phyloP scores from a whole-genome alignment of 92 coral and sea anemone genomes.

The Palythoa grandis region DNA sequence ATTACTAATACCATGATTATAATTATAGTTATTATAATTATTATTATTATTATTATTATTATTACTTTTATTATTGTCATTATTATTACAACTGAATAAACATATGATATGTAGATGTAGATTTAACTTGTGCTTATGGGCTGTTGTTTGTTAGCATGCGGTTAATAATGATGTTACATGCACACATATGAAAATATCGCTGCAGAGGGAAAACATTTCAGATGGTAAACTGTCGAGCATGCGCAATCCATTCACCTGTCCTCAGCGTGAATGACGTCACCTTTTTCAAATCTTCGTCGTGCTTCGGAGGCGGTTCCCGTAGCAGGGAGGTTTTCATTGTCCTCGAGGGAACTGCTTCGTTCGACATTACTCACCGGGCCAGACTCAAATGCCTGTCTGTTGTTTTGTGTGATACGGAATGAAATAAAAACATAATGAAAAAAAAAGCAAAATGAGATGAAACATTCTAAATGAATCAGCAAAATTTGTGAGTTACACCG shows the following conservation, averaged over 20 bases:
- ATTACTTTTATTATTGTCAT: background rate
- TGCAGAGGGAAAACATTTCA: background rate
- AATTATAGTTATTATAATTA: too few relatives aligned
- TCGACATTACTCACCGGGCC: slow-evolving; percentile 59
- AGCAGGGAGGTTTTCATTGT: slow-evolving; percentile 64
- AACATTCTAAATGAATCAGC: background rate
- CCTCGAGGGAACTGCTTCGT: slow-evolving; percentile 46
- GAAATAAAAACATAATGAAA: slow-evolving; percentile 13
- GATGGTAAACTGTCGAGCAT: slow-evolving; percentile 7
- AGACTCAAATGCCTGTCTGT: slow-evolving; percentile 59
- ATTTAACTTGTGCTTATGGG: background rate
- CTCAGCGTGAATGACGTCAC: slow-evolving; percentile 39
- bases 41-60: background rate
- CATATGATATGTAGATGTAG: background rate
- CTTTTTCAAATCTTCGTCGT: slow-evolving; percentile 61
- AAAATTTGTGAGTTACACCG: background rate
- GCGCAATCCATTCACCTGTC: slow-evolving; percentile 44
- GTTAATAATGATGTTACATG: background rate
- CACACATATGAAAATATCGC: background rate
- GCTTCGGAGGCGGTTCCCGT: slow-evolving; percentile 73
- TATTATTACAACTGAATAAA: background rate
- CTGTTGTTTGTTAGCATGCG: background rate
- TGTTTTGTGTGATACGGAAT: slow-evolving; percentile 18
- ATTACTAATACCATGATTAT: background rate
- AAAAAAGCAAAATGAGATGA: background rate